Evolutionary conservation across 2,113 vertebrate species (phyloP).

Genomic region (Chitala chitala): DNA sequence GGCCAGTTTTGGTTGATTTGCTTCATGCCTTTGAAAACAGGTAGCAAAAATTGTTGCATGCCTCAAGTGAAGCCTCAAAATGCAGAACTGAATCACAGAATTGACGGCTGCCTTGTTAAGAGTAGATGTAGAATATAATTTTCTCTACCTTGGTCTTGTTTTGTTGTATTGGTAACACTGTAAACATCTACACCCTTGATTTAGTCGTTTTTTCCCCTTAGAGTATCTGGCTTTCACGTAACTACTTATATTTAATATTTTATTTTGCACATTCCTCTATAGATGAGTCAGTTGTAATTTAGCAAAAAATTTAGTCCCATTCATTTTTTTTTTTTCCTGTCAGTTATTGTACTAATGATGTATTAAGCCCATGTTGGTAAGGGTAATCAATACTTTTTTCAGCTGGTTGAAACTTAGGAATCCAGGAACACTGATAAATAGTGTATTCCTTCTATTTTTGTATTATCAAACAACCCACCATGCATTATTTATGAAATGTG

Average conservation of each 20-base stretch:
- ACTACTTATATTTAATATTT: background rate
- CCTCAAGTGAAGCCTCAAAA: background rate
- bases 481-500: slow-evolving; percentile 11
- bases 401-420: slow-evolving; percentile 8
- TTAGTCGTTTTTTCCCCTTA: background rate
- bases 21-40: slow-evolving; percentile 8
- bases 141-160: no score
- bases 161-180: background rate
- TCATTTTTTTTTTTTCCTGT: no score
- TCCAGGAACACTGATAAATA: background rate
- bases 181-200: background rate
- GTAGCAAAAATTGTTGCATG: background rate
- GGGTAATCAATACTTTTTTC: background rate
- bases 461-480: background rate
- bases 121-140: background rate
- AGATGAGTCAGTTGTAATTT: background rate
- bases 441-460: slow-evolving; percentile 15
- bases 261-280: background rate
- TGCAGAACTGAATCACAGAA: background rate
- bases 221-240: no score
- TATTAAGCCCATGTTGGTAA: background rate
- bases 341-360: background rate
- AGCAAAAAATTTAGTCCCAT: background rate
- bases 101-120: background rate
- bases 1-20: background rate